Conservation (phyloP, 2,797 vertebrate species). For the Melopsittacus undulatus region DNA sequence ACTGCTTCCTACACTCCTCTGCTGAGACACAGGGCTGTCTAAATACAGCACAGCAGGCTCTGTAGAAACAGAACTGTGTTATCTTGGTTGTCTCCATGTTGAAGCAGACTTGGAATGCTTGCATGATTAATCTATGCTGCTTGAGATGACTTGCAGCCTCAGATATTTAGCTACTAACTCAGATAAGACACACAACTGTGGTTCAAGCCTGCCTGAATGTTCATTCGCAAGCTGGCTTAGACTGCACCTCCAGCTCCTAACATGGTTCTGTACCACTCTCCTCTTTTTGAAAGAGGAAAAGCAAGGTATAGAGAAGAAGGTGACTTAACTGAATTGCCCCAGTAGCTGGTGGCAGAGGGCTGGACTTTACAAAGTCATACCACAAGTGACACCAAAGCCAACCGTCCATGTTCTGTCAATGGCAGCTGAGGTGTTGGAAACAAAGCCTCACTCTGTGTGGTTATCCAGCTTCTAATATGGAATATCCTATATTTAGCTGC, state of each 20-base stretch:
- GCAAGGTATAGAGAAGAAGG: neutral
- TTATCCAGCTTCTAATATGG: neutral
- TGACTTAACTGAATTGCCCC: neutral
- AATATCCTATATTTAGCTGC: constrained; percentile 36
- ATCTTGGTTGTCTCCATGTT: neutral
- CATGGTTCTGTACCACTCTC: fast-evolving
- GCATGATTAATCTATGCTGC: neutral
- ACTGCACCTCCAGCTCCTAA: neutral
- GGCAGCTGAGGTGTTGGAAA: constrained; percentile 13
- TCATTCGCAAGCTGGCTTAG: neutral
- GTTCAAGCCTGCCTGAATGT: neutral
- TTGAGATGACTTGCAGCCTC: neutral
- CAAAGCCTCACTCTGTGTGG: neutral
- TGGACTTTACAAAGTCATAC: neutral
- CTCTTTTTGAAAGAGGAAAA: neutral
- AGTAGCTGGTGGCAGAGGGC: neutral
- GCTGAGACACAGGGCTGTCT: neutral
- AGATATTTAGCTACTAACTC: neutral
- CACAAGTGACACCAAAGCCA: neutral
- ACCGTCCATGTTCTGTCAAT: neutral
- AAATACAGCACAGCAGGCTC: constrained; percentile 2
- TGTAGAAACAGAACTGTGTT: neutral
- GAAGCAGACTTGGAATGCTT: neutral
- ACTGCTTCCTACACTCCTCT: constrained; percentile 25
- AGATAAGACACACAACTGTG: neutral